A percentile compares a stretch with the other conserved stretches of the same genome.
phyloP scores from a whole-genome alignment of 2,888 invertebrate species.

The Deilephila porcellus region DNA sequence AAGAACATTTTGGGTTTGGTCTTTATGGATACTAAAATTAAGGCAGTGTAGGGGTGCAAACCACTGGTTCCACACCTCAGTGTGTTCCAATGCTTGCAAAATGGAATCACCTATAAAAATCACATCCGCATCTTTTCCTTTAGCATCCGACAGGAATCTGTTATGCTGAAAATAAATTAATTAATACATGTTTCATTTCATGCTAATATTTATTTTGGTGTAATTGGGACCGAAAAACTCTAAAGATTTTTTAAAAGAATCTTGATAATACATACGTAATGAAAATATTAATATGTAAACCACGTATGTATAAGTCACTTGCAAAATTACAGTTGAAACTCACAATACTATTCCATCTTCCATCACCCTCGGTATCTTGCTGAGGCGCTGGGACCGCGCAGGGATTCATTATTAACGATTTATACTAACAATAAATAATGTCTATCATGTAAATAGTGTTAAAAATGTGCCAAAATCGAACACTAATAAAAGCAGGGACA shows the following conservation, averaged over 20 bases:
- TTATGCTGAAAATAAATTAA: conserved; percentile 88
- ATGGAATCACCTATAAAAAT: conserved; percentile 96
- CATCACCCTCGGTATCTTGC: conserved; percentile 92
- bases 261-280: background rate
- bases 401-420: conserved; percentile 85
- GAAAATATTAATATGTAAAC: background rate
- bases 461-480: background rate
- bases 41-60: conserved; percentile 96
- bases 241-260: background rate
- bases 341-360: conserved; percentile 92
- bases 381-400: conserved; percentile 89
- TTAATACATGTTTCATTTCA: conserved; percentile 27
- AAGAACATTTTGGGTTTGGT: conserved; percentile 94
- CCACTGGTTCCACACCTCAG: conserved; percentile 94
- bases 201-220: background rate
- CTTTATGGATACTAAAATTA: conserved; percentile 95
- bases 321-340: conserved; percentile 48
- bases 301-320: background rate
- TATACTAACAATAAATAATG: conserved; percentile 15
- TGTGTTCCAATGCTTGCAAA: conserved; percentile 91
- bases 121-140: conserved; percentile 96
- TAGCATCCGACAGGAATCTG: conserved; percentile 92
- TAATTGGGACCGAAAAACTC: background rate
- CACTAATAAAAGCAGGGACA: conserved; percentile 26
- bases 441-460: background rate